A percentile compares a stretch with the other conserved stretches of the same genome.
phyloP scores from a whole-genome alignment of 2,113 vertebrate species.

The Nanorana parkeri region DNA sequence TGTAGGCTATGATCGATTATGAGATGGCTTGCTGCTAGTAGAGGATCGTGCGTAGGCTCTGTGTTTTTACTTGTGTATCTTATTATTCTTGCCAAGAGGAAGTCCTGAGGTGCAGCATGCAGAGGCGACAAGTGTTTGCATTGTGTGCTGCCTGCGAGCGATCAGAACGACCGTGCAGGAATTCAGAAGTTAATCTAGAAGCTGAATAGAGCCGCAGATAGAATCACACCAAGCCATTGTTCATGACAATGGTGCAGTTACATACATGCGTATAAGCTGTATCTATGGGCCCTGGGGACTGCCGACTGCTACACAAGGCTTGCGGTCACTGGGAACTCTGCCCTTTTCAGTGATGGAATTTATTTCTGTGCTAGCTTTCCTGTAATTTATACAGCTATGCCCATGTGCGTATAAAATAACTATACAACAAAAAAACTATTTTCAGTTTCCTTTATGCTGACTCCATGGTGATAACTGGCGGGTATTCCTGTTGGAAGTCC shows the following conservation, averaged over 20 bases:
- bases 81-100: slow-evolving; percentile 61
- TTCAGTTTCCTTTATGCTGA: too few species aligned
- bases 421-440: too few species aligned
- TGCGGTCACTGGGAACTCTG: background rate
- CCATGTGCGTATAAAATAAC: too few species aligned
- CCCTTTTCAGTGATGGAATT: background rate
- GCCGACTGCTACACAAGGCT: background rate
- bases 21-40: slow-evolving; percentile 58
- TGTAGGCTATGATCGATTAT: slow-evolving; percentile 58
- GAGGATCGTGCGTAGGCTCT: slow-evolving; percentile 56
- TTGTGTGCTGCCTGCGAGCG: slow-evolving; percentile 30
- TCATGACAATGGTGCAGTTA: background rate
- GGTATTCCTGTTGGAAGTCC: too few species aligned
- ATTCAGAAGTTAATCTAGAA: slow-evolving; percentile 55
- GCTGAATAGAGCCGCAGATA: slow-evolving; percentile 16
- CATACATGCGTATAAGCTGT: background rate
- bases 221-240: background rate
- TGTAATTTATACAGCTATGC: too few species aligned
- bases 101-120: slow-evolving; percentile 59
- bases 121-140: slow-evolving; percentile 58
- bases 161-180: slow-evolving; percentile 46
- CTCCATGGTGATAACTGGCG: too few species aligned
- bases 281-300: background rate
- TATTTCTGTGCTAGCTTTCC: background rate
- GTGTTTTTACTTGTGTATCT: slow-evolving; percentile 42